Conservation (phyloP, 2,113 vertebrate genomes). For the Gadus chalcogrammus region DNA sequence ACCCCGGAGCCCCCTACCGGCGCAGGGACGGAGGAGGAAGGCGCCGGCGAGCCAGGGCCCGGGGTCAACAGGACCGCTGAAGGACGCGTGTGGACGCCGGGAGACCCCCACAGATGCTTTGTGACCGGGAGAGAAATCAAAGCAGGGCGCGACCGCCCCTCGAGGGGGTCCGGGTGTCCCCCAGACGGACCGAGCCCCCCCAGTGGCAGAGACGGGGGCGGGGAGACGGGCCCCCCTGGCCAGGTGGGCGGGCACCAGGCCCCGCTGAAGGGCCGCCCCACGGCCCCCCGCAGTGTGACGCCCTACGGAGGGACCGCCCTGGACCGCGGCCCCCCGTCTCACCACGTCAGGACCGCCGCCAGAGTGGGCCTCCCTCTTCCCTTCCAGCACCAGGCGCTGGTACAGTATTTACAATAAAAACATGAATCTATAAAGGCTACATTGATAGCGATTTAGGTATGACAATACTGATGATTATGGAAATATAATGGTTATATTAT, state of each 20-base stretch:
- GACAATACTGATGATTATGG: too few species aligned
- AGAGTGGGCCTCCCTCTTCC: slow-evolving; percentile 68
- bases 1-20: slow-evolving; percentile 40
- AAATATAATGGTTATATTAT: neutral
- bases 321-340: too few species aligned
- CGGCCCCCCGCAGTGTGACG: too few species aligned
- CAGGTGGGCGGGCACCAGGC: too few species aligned
- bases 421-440: neutral
- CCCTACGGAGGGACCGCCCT: too few species aligned
- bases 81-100: slow-evolving; percentile 51
- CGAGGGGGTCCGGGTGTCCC: slow-evolving; percentile 73
- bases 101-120: slow-evolving; percentile 63
- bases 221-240: too few species aligned
- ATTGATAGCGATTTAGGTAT: neutral
- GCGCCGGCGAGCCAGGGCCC: slow-evolving; percentile 69
- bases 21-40: slow-evolving; percentile 56
- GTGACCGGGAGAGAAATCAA: slow-evolving; percentile 65
- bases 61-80: slow-evolving; percentile 58
- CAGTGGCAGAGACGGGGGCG: slow-evolving; percentile 37
- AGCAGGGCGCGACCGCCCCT: slow-evolving; percentile 45
- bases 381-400: slow-evolving; percentile 80
- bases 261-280: too few species aligned
- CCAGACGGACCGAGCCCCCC: slow-evolving; percentile 70
- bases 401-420: slow-evolving; percentile 16
- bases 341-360: slow-evolving; percentile 61